Percentiles rank a stretch among this genome's conserved stretches.
These are phyloP conservation scores for Nebria ingens DNA, from an alignment of 1,140 invertebrate species.

Conservation along the genomic window DNA sequence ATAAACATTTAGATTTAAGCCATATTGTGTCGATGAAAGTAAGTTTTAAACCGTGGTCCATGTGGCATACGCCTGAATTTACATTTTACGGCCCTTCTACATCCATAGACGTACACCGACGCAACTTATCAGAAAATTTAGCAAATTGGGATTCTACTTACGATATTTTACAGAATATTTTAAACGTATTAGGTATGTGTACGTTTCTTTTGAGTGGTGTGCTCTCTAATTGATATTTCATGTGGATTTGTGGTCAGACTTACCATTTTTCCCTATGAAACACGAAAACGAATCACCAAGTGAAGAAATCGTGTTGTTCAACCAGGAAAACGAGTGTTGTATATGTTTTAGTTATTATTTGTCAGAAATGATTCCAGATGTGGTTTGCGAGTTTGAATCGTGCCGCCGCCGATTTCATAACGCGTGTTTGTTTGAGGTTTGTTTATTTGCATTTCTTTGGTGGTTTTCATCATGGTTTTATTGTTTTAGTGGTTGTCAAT, in stretches of 20 bases:
- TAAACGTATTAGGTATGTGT: slow-evolving; percentile 2
- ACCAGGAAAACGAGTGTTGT: slow-evolving; percentile 3
- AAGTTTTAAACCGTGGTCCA: slow-evolving; percentile 4
- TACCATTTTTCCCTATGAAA: slow-evolving; percentile 7
- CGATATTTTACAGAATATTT: slow-evolving; percentile 10
- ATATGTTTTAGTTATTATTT: slow-evolving; percentile 8
- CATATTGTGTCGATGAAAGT: not conserved
- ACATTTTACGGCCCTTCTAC: not conserved
- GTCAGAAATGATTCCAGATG: not conserved
- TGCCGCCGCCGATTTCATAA: slow-evolving; percentile 2
- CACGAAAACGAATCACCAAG: not conserved
- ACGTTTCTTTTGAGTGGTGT: not conserved
- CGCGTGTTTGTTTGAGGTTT: slow-evolving; percentile 9
- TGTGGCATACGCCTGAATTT: not conserved
- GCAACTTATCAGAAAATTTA: slow-evolving; percentile 1
- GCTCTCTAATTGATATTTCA: not conserved
- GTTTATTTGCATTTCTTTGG: slow-evolving; percentile 1
- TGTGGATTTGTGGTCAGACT: slow-evolving; percentile 2
- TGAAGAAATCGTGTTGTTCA: not conserved
- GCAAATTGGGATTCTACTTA: slow-evolving; percentile 9
- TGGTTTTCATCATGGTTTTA: not conserved
- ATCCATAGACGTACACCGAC: not conserved
- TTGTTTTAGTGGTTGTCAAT: slow-evolving; percentile 10
- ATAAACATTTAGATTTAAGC: not conserved
- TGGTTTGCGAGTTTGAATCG: not conserved